Evolutionary conservation across 2,888 invertebrate species (phyloP).

Genomic region (Sesia apiformis): DNA sequence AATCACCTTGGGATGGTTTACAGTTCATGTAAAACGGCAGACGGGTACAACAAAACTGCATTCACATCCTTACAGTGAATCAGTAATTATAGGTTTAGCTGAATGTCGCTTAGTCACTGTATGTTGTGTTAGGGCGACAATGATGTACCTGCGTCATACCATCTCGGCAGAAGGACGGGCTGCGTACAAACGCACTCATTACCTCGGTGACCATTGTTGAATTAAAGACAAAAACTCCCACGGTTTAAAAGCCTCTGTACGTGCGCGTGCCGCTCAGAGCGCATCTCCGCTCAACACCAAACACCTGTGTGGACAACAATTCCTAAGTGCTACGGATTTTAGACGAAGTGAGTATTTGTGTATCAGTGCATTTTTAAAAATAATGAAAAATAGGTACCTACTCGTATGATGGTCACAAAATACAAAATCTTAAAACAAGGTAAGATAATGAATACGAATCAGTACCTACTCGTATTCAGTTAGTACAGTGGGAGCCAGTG

Average conservation of each 20-base stretch:
- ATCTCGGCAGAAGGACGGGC: constrained; percentile 59
- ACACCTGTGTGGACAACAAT: constrained; percentile 26
- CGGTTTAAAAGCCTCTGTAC: constrained; percentile 66
- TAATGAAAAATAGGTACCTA: too few relatives aligned
- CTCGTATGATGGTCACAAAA: too few relatives aligned
- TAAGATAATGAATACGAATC: too few relatives aligned
- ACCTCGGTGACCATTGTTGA: constrained; percentile 67
- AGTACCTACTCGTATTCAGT: too few relatives aligned
- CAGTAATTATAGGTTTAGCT: neutral
- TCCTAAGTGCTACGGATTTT: neutral
- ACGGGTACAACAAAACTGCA: too few relatives aligned
- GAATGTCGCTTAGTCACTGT: neutral
- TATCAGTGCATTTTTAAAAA: too few relatives aligned
- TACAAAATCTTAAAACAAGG: too few relatives aligned
- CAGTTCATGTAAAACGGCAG: too few relatives aligned
- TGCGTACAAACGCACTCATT: constrained; percentile 69
- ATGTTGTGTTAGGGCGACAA: constrained; percentile 30
- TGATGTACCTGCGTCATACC: constrained; percentile 51
- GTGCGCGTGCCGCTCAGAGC: constrained; percentile 56
- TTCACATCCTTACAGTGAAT: neutral
- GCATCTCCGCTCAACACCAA: constrained; percentile 50
- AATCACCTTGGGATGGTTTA: too few relatives aligned
- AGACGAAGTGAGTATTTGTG: neutral
- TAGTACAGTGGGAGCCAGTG: too few relatives aligned
- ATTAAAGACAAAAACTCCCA: constrained; percentile 70